phyloP scores from a whole-genome alignment of 2,113 vertebrate genomes.

The Caranx melampygus region DNA sequence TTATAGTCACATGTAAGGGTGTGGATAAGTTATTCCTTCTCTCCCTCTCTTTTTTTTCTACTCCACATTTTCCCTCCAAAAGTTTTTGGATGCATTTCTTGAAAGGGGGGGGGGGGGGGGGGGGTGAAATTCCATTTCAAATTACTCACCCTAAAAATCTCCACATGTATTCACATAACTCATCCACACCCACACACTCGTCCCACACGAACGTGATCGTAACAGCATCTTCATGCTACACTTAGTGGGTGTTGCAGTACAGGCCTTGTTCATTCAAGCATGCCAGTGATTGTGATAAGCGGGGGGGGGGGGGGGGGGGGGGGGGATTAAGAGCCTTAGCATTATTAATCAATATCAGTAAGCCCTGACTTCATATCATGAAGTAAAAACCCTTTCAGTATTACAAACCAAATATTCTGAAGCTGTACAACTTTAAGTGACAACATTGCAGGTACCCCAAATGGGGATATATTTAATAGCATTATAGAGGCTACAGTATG shows the following conservation, averaged over 20 bases:
- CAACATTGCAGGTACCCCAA: no score
- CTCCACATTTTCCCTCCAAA: constrained; percentile 35
- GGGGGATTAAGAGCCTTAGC: no score
- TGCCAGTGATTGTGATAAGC: no score
- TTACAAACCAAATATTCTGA: no score
- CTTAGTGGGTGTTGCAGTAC: constrained; percentile 1
- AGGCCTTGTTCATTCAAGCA: background rate
- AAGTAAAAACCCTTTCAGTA: no score
- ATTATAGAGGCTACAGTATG: no score
- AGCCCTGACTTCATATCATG: no score
- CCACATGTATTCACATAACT: constrained; percentile 27
- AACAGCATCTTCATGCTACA: constrained; percentile 12
- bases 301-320: no score
- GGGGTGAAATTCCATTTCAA: constrained; percentile 50
- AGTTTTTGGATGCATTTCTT: background rate
- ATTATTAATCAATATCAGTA: no score
- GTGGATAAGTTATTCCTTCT: background rate
- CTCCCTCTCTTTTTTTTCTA: constrained; percentile 8
- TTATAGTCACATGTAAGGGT: background rate
- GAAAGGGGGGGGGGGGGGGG: background rate
- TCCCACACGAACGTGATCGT: constrained; percentile 16
- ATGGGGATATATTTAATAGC: no score
- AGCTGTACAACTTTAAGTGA: no score
- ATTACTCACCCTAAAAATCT: constrained; percentile 60
- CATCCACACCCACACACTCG: constrained; percentile 34